phyloP scores from a whole-genome alignment of 30 jellyfish, hydroid and myxozoan genomes.

The Haliclystus octoradiatus region DNA sequence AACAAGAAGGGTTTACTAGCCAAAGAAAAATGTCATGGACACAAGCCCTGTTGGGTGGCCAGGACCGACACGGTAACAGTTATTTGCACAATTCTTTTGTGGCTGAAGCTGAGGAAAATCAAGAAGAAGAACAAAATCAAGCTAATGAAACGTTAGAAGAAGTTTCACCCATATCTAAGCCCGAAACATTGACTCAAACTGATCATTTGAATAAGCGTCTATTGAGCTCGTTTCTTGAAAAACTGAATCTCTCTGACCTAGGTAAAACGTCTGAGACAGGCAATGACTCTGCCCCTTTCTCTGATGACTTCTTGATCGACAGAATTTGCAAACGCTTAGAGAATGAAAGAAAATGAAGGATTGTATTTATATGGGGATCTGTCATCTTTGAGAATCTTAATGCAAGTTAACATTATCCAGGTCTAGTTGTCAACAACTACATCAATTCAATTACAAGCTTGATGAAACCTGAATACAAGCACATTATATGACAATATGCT shows the following conservation, averaged over 20 bases:
- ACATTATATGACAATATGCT: too few species aligned
- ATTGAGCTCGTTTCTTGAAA: constrained; percentile 46
- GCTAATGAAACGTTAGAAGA: too few species aligned
- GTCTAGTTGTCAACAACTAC: too few species aligned
- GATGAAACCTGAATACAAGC: too few species aligned
- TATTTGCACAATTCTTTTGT: not conserved
- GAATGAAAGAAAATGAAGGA: constrained; percentile 3
- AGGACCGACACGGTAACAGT: not conserved
- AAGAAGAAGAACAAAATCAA: not conserved
- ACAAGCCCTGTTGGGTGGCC: not conserved
- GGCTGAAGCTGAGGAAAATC: not conserved
- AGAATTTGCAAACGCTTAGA: constrained; percentile 63
- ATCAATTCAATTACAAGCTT: too few species aligned
- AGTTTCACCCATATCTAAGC: not conserved
- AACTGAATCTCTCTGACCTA: constrained; percentile 51
- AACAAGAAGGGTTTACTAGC: not conserved
- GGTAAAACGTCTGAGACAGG: constrained; percentile 28
- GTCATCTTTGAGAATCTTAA: too few species aligned
- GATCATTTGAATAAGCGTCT: constrained; percentile 63
- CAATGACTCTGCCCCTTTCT: constrained; percentile 32
- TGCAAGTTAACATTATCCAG: too few species aligned
- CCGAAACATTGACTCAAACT: constrained; percentile 25
- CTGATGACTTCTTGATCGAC: constrained; percentile 91
- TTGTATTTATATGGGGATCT: too few species aligned
- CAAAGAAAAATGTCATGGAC: not conserved